These are phyloP conservation scores for Gambusia affinis DNA, from an alignment of 2,113 vertebrate genomes.

Conservation along the genomic window DNA sequence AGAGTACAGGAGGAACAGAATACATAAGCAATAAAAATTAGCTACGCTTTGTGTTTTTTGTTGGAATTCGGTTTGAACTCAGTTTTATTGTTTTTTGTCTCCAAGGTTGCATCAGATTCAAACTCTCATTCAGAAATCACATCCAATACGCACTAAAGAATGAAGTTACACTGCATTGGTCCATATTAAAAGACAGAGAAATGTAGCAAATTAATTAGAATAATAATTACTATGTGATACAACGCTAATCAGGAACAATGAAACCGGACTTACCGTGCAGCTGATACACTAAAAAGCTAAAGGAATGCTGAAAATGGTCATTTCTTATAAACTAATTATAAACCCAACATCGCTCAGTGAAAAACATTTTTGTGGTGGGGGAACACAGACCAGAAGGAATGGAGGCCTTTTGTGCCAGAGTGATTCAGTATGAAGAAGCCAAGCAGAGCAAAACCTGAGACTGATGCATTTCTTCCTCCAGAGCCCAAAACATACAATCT, in stretches of 20 bases:
- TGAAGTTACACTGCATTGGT: neutral
- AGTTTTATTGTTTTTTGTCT: too few relatives aligned
- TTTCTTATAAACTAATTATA: conserved; percentile 1
- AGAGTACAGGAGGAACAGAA: neutral
- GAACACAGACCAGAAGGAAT: conserved; percentile 32
- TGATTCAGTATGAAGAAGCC: conserved; percentile 41
- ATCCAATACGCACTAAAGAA: neutral
- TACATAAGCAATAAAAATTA: neutral
- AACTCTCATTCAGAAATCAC: neutral
- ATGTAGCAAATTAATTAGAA: too few relatives aligned
- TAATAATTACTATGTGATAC: neutral
- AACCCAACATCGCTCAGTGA: conserved; percentile 3
- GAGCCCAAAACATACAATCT: conserved; percentile 39
- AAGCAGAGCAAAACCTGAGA: conserved; percentile 31
- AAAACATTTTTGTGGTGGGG: conserved; percentile 42
- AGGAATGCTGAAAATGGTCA: neutral
- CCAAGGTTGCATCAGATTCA: neutral
- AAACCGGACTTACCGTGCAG: neutral
- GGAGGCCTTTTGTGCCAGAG: conserved; percentile 38
- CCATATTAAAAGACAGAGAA: neutral
- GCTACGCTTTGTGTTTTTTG: too few relatives aligned
- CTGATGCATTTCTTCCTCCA: conserved; percentile 54
- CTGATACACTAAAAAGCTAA: neutral
- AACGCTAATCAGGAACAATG: neutral
- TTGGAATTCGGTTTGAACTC: too few relatives aligned